Evolutionary conservation across 1,140 invertebrate species (phyloP).

Genomic region (Campoletis sonorensis): DNA sequence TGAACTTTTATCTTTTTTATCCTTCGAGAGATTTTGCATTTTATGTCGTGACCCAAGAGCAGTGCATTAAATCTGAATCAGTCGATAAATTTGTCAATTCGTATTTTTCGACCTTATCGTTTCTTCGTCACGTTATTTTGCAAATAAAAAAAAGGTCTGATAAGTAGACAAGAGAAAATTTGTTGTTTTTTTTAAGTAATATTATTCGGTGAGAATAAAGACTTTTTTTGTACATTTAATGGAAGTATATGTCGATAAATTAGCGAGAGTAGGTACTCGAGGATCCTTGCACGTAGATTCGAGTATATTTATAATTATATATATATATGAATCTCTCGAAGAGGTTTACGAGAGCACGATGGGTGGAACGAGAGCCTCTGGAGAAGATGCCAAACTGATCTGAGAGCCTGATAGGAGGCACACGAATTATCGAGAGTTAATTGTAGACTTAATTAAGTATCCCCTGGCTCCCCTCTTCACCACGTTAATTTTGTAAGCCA

Average conservation of each 20-base stretch:
- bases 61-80: neutral
- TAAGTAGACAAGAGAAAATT: neutral
- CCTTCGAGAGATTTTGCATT: no score
- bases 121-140: neutral
- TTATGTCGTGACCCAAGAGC: neutral
- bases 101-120: neutral
- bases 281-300: neutral
- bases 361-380: conserved; percentile 31
- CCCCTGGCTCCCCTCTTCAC: neutral
- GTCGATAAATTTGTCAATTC: neutral
- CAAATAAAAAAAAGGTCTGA: neutral
- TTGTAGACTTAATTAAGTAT: conserved; percentile 65
- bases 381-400: conserved; percentile 51
- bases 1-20: no score
- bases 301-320: neutral
- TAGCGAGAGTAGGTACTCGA: neutral
- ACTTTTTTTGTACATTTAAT: neutral
- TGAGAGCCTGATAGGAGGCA: conserved; percentile 56
- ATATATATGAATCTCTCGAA: neutral
- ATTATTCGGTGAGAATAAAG: neutral
- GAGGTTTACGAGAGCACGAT: conserved; percentile 32
- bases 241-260: conserved; percentile 21
- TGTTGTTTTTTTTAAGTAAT: neutral
- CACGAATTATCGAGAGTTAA: conserved; percentile 66
- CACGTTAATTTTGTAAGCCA: conserved; percentile 29